Percentiles rank a stretch among this genome's conserved stretches.
These are phyloP conservation scores for Drosophila aldrichi DNA, from an alignment of 2,888 invertebrate genomes.

Conservation along the genomic window DNA sequence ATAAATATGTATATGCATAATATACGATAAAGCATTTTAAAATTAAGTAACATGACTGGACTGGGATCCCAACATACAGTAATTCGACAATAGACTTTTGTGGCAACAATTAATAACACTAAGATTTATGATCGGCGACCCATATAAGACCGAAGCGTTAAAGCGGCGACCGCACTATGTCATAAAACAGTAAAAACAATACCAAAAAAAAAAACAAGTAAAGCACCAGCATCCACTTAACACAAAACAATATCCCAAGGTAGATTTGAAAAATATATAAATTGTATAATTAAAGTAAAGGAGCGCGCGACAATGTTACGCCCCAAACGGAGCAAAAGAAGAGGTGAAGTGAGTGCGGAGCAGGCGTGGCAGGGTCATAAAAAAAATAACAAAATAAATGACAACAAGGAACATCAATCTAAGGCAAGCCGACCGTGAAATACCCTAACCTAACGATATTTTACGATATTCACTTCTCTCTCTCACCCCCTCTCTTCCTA, in stretches of 20 bases:
- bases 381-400: conserved; percentile 35
- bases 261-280: conserved; percentile 52
- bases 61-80: background rate
- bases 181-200: conserved; percentile 52
- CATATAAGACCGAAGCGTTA: conserved; percentile 55
- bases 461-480: background rate
- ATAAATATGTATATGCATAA: background rate
- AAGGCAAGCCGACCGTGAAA: background rate
- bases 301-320: conserved; percentile 37
- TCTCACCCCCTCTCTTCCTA: background rate
- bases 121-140: conserved; percentile 63
- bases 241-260: conserved; percentile 29
- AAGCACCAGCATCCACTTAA: conserved; percentile 33
- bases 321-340: conserved; percentile 11
- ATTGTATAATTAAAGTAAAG: conserved; percentile 71
- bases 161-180: conserved; percentile 54
- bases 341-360: conserved; percentile 1
- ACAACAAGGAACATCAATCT: background rate
- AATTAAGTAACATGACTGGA: background rate
- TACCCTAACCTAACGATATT: background rate
- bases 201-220: conserved; percentile 13
- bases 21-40: background rate
- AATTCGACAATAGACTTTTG: conserved; percentile 12
- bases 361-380: conserved; percentile 63
- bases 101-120: conserved; percentile 67